Percentiles rank a stretch among this genome's conserved stretches.
Evolutionary conservation across 2,888 invertebrate genomes (phyloP).

Genomic region (Agrotis exclamationis): DNA sequence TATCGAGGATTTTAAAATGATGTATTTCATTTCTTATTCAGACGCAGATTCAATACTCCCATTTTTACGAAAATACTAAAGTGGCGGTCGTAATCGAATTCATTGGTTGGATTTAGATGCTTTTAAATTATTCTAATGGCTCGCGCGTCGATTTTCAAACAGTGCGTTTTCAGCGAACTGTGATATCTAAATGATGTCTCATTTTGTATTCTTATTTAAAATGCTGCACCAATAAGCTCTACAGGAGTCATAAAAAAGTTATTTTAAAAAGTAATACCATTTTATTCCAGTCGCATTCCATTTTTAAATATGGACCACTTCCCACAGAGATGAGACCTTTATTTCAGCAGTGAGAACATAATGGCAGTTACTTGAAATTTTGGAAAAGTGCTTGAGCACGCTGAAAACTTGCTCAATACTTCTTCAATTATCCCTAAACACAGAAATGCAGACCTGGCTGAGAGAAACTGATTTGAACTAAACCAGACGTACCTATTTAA

Average conservation of each 20-base stretch:
- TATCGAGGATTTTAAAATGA: slow-evolving; percentile 31
- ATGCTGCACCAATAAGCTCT: not conserved
- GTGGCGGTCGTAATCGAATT: slow-evolving; percentile 31
- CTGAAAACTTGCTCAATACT: no score
- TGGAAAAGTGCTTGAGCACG: no score
- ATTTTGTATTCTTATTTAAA: not conserved
- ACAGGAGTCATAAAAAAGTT: not conserved
- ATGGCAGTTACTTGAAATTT: no score
- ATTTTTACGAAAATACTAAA: slow-evolving; percentile 41
- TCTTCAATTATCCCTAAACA: no score
- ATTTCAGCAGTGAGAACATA: no score
- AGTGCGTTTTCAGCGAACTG: not conserved
- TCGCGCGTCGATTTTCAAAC: slow-evolving; percentile 9
- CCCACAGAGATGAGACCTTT: no score
- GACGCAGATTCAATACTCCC: slow-evolving; percentile 23
- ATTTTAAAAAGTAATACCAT: not conserved
- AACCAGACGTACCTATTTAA: no score
- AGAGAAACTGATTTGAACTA: no score
- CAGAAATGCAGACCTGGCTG: no score
- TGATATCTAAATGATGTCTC: not conserved
- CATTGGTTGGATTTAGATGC: slow-evolving; percentile 39
- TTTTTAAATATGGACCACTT: not conserved
- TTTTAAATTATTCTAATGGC: slow-evolving; percentile 39
- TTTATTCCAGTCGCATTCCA: not conserved
- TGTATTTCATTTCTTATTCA: slow-evolving; percentile 46